phyloP scores from a whole-genome alignment of 2,888 invertebrate species.

The Brachyptera putata region DNA sequence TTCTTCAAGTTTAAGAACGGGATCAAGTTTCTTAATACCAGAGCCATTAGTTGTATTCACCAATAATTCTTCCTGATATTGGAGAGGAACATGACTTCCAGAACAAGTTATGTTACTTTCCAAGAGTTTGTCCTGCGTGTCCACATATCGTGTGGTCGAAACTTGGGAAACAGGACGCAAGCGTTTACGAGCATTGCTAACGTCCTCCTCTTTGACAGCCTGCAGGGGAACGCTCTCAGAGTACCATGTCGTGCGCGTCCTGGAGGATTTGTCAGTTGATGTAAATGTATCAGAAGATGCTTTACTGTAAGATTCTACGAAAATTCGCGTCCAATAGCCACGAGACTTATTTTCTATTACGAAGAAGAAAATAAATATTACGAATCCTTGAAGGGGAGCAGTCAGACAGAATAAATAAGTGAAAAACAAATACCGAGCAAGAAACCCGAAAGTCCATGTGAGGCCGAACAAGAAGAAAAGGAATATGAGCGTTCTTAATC shows the following conservation, averaged over 20 bases:
- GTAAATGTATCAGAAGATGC: not conserved
- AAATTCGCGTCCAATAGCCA: slow-evolving; percentile 46
- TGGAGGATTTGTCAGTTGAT: not conserved
- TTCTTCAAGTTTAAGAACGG: no score
- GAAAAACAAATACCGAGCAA: slow-evolving; percentile 49
- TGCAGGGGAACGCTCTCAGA: not conserved
- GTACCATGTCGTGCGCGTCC: not conserved
- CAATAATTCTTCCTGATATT: no score
- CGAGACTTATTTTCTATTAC: slow-evolving; percentile 54
- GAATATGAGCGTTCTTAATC: slow-evolving; percentile 42
- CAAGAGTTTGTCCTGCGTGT: no score
- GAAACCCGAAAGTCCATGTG: slow-evolving; percentile 59
- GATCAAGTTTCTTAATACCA: no score
- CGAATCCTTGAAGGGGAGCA: slow-evolving; percentile 58
- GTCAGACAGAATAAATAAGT: slow-evolving; percentile 61
- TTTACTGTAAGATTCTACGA: not conserved
- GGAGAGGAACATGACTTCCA: no score
- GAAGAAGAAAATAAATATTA: slow-evolving; percentile 58
- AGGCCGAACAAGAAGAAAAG: slow-evolving; percentile 58
- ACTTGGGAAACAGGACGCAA: no score
- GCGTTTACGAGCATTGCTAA: no score
- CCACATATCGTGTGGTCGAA: no score
- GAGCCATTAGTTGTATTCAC: no score
- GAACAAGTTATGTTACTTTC: no score
- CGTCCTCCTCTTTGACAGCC: no score